These are phyloP conservation scores for Colaptes auratus DNA, from an alignment of 2,113 vertebrate genomes.

Conservation along the genomic window DNA sequence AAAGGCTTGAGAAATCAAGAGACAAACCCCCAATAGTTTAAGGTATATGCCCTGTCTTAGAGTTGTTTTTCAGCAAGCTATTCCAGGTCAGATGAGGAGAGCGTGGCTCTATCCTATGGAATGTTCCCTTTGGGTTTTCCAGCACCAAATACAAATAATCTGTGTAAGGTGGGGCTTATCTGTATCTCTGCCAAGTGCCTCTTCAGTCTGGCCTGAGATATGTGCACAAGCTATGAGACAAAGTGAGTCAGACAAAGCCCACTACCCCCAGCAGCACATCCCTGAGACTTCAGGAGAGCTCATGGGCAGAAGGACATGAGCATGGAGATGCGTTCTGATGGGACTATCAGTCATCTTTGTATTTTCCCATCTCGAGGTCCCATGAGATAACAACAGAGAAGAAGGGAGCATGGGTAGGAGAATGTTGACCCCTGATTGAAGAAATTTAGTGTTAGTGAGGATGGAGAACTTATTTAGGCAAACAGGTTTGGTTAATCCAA, in stretches of 20 bases:
- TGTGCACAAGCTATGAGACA: neutral
- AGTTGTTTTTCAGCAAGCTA: neutral
- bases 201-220: neutral
- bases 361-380: neutral
- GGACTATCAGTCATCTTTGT: neutral
- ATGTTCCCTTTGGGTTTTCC: neutral
- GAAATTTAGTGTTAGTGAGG: neutral
- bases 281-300: neutral
- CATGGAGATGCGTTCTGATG: neutral
- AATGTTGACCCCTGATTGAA: neutral
- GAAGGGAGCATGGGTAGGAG: neutral
- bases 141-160: neutral
- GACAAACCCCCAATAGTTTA: neutral
- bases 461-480: neutral
- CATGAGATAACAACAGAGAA: neutral
- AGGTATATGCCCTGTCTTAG: neutral
- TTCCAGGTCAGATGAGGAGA: neutral
- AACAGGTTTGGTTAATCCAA: neutral
- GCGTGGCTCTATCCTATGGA: accelerated
- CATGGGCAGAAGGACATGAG: neutral
- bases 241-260: neutral
- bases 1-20: neutral
- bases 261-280: neutral
- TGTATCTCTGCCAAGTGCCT: neutral
- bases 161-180: neutral